phyloP scores from a whole-genome alignment of 2,797 vertebrate species.

The Antennarius maculatus region DNA sequence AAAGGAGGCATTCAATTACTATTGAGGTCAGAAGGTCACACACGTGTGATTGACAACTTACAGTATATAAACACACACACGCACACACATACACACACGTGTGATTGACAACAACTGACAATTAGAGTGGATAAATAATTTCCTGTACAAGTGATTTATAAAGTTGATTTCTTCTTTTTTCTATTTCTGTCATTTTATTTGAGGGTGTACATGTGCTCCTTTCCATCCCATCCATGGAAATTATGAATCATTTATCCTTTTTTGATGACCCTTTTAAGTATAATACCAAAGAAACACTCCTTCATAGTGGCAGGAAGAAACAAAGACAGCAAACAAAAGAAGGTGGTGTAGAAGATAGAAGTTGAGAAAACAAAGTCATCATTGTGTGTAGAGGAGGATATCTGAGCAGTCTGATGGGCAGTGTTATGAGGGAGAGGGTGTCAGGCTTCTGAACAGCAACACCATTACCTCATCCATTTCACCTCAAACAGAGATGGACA shows the following conservation, averaged over 20 bases:
- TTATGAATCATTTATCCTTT: neutral
- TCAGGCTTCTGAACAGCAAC: constrained; percentile 47
- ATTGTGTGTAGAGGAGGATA: constrained; percentile 2
- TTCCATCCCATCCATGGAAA: neutral
- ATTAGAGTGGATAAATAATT: too few species aligned
- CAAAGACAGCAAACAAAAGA: neutral
- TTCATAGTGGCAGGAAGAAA: neutral
- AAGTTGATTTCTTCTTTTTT: too few species aligned
- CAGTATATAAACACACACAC: too few species aligned
- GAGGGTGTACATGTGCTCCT: too few species aligned
- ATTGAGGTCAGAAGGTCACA: too few species aligned
- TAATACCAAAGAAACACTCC: neutral
- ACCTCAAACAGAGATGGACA: constrained; percentile 55
- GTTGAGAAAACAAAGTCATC: neutral
- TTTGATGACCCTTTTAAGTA: neutral
- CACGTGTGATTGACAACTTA: too few species aligned
- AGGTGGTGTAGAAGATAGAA: neutral
- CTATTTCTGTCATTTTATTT: too few species aligned
- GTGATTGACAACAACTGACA: too few species aligned
- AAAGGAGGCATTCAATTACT: too few species aligned
- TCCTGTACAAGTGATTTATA: too few species aligned
- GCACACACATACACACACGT: too few species aligned
- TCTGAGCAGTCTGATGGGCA: constrained; percentile 15
- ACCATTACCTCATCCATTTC: constrained; percentile 74
- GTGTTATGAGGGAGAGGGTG: constrained; percentile 29